Percentiles rank a stretch among this genome's conserved stretches.
phyloP scores from a whole-genome alignment of 1,140 invertebrate genomes.

The Drosophila melanica region DNA sequence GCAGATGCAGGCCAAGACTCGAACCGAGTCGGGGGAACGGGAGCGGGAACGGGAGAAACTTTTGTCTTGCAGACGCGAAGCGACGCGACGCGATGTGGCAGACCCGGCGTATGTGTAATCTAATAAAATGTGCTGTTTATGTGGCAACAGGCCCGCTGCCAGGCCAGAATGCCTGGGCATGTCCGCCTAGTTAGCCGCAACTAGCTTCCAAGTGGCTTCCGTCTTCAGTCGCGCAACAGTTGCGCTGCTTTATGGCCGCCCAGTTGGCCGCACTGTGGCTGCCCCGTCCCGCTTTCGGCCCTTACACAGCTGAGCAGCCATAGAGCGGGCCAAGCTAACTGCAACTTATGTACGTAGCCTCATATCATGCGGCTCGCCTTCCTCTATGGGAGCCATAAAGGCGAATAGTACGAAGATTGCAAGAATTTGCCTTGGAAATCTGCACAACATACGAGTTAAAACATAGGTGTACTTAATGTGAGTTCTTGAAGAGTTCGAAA shows the following conservation, averaged over 20 bases:
- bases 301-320: not conserved
- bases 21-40: not conserved
- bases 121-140: slow-evolving; percentile 82
- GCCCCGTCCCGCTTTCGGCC: not conserved
- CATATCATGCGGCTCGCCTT: slow-evolving; percentile 12
- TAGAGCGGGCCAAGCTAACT: slow-evolving; percentile 38
- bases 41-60: slow-evolving; percentile 9
- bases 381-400: slow-evolving; percentile 31
- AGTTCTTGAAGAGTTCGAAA: not conserved
- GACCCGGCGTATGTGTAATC: slow-evolving; percentile 77
- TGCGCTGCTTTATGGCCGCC: slow-evolving; percentile 48
- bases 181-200: slow-evolving; percentile 43
- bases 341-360: slow-evolving; percentile 50
- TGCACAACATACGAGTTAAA: not conserved
- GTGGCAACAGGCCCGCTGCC: slow-evolving; percentile 68
- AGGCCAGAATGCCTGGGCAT: slow-evolving; percentile 23
- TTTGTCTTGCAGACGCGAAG: slow-evolving; percentile 33
- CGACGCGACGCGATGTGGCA: slow-evolving; percentile 6
- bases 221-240: slow-evolving; percentile 41
- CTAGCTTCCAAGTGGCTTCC: slow-evolving; percentile 48
- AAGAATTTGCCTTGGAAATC: slow-evolving; percentile 3
- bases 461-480: not conserved
- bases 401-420: slow-evolving; percentile 2
- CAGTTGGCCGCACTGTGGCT: slow-evolving; percentile 39
- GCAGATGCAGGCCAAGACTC: slow-evolving; percentile 38